phyloP scores from a whole-genome alignment of 2,113 vertebrate genomes.

The Periophthalmodon schlosseri region DNA sequence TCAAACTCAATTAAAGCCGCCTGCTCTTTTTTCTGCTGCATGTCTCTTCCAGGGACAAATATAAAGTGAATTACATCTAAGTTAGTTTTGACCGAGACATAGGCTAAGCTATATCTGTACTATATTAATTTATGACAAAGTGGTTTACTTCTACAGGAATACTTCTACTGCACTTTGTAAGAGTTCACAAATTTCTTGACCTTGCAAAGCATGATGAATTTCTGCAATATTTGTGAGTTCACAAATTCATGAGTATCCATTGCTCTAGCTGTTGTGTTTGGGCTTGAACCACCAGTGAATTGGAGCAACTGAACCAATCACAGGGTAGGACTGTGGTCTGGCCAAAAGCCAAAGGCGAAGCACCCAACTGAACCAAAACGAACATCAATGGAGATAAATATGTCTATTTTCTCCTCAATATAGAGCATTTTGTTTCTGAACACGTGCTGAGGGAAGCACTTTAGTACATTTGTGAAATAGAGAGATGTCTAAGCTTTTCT shows the following conservation, averaged over 20 bases:
- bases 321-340: not conserved
- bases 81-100: conserved; percentile 40
- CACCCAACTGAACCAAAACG: not conserved
- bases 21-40: conserved; percentile 12
- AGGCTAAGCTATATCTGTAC: conserved; percentile 37
- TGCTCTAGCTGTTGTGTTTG: not conserved
- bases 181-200: not conserved
- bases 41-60: conserved; percentile 47
- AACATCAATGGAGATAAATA: not conserved
- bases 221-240: not conserved
- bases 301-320: not conserved
- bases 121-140: not conserved
- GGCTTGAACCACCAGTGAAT: not conserved
- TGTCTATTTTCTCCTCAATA: not conserved
- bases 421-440: not conserved
- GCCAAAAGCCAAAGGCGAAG: not conserved
- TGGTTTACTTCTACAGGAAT: not conserved
- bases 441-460: not conserved
- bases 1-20: conserved; percentile 52
- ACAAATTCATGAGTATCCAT: too few species aligned
- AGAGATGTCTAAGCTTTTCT: not conserved
- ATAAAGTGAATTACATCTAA: conserved; percentile 66
- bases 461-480: not conserved
- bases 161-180: not conserved
- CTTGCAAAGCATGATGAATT: not conserved